Evolutionary conservation across 2,113 vertebrate species (phyloP), one percentile per base, ranked within the genome.

Genomic region (Dasyurus viverrinus): DNA sequence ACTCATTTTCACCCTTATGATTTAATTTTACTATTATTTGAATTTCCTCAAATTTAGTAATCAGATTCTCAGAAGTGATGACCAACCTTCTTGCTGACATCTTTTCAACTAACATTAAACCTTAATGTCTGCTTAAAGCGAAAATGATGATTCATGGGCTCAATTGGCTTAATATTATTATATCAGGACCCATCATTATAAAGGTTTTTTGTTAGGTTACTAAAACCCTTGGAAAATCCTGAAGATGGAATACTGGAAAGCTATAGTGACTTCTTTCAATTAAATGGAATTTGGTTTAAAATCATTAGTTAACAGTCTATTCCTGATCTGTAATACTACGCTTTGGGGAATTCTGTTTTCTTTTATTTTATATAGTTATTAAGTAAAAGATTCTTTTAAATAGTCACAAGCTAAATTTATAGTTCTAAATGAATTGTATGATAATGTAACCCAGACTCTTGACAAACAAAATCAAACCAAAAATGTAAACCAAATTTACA

Each of bases 201-300:
- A 89, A 94, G 52, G 42, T 42, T 68, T 94, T 94, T 95, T 60
- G 55, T 95, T 95, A 42, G 24, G 36, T 94, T 93, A 91, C 2
- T 57, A 96, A 97, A 92, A 47, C 0, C 54, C 89, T 95, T 95
- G 42, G 68, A 94, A 96, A 97, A 96, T 2, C 91, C 76, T 95
- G 90, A 89, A 89, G 95, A 12, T 50, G 1, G 42, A 93, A 92
- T 90, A 94, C 48, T 95, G 24, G 14, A 92, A 94, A 57, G 25
- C 9, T 84, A 4, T 26, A 92, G 57, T 47, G 9, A n/a, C 24
- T 90, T 94, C 27, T 96, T 90, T 10, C 50, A 93, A 96, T 91
- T 84, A 91, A 93, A 91, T 91, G 42, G 36, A 30, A 90, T 90
- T 90, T 90, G 26, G 25, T 5, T 93, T 53, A 48, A 94, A 92